Conservation (phyloP, 2,113 vertebrate genomes). For the Salvelinus fontinalis region DNA sequence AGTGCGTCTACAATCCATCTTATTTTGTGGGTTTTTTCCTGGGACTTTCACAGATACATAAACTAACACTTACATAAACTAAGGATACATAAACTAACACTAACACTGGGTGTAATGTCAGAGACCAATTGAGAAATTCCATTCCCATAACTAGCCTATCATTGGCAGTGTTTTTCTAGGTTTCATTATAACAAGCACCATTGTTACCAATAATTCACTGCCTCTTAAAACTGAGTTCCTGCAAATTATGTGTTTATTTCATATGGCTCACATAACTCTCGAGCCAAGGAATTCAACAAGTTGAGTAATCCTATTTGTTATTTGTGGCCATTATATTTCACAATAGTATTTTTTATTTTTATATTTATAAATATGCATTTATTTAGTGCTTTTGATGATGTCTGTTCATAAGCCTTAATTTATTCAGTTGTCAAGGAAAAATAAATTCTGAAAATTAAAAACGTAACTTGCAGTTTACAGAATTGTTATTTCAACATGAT, state of each 20-base stretch:
- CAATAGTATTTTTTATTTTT: conserved; percentile 71
- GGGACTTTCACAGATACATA: conserved; percentile 1
- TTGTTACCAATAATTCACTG: conserved; percentile 17
- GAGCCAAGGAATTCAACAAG: conserved; percentile 39
- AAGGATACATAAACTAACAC: conserved; percentile 9
- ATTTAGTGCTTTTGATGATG: conserved; percentile 79
- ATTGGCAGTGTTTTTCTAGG: conserved; percentile 32
- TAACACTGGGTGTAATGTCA: not conserved
- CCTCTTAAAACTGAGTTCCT: conserved; percentile 29
- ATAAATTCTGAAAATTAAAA: conserved; percentile 70
- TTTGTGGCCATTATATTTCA: conserved; percentile 72
- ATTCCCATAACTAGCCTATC: conserved; percentile 33
- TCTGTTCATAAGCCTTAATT: conserved; percentile 83
- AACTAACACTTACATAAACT: conserved; percentile 12
- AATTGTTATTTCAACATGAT: not conserved
- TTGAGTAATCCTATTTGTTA: conserved; percentile 51
- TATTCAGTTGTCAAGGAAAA: conserved; percentile 78
- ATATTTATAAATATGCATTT: conserved; percentile 78
- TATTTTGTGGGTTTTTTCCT: conserved; percentile 11
- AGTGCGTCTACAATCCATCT: not conserved
- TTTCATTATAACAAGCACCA: conserved; percentile 21
- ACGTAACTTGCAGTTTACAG: not conserved
- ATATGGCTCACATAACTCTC: conserved; percentile 37
- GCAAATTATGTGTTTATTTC: conserved; percentile 36
- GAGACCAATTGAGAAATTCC: conserved; percentile 7